A percentile compares a stretch with the other conserved stretches of the same genome.
Evolutionary conservation across 2,797 vertebrate species (phyloP).

Genomic region (Simalia tracyae): DNA sequence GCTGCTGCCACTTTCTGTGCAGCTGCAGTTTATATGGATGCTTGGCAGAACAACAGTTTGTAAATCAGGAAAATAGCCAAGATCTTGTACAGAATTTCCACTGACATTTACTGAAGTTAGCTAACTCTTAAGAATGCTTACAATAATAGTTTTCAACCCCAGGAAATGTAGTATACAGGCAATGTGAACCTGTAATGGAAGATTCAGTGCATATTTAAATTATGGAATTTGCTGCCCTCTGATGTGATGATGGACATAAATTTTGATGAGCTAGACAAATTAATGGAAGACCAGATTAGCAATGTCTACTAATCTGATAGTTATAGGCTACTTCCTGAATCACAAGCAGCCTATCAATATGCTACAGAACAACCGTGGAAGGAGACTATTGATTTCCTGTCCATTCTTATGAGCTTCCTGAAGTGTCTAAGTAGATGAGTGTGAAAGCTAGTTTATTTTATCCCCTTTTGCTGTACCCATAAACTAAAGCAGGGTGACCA

Average conservation of each 20-base stretch:
- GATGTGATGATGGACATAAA: not conserved
- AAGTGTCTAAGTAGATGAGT: not conserved
- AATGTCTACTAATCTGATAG: not conserved
- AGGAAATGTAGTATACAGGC: not conserved
- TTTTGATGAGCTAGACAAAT: not conserved
- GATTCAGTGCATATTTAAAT: not conserved
- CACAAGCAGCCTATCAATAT: not conserved
- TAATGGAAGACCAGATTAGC: not conserved
- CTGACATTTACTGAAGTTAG: not conserved
- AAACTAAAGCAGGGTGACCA: not conserved
- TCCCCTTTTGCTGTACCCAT: not conserved
- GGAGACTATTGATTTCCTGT: not conserved
- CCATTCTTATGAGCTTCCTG: not conserved
- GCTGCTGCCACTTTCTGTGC: not conserved
- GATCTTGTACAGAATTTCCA: not conserved
- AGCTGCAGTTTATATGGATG: not conserved
- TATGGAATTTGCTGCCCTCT: not conserved
- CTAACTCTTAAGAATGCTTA: not conserved
- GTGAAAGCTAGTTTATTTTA: not conserved
- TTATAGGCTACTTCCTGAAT: not conserved
- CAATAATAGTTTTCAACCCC: not conserved
- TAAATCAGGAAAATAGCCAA: not conserved
- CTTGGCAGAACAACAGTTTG: not conserved
- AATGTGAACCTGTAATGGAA: not conserved
- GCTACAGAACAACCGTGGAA: not conserved